Percentiles rank a stretch among this genome's conserved stretches.
phyloP scores from a whole-genome alignment of 2,797 vertebrate species.

The Rhinichthys osculus region DNA sequence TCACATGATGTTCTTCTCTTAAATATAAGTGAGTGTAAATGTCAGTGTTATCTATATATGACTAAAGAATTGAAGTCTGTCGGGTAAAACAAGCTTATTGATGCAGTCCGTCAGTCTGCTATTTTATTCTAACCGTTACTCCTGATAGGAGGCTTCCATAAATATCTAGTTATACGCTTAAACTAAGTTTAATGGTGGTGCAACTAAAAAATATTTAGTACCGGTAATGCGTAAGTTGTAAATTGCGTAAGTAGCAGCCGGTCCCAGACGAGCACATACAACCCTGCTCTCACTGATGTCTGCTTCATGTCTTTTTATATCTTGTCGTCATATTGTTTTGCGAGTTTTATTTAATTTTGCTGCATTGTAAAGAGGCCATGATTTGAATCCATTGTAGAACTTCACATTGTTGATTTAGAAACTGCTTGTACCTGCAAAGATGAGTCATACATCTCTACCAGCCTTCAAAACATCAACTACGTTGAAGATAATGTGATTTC shows the following conservation, averaged over 20 bases:
- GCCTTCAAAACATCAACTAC: conserved; percentile 73
- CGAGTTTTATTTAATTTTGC: not conserved
- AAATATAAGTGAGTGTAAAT: no score
- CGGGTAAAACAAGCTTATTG: not conserved
- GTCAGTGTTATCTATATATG: no score
- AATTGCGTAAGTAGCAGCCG: not conserved
- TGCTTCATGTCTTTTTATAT: not conserved
- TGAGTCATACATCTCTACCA: conserved; percentile 79
- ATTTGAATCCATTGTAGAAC: conserved; percentile 39
- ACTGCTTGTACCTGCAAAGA: conserved; percentile 73
- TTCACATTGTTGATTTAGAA: conserved; percentile 76
- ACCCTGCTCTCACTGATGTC: not conserved
- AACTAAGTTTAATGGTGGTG: not conserved
- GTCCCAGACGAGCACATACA: not conserved
- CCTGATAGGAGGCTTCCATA: not conserved
- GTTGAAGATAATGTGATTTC: conserved; percentile 77
- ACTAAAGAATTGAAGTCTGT: no score
- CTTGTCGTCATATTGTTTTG: not conserved
- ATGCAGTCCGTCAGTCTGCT: not conserved
- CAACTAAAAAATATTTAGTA: not conserved
- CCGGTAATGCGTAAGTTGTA: no score
- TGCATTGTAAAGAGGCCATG: conserved; percentile 18
- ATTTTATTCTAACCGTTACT: not conserved
- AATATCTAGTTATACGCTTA: not conserved
- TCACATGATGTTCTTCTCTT: not conserved